A percentile compares a stretch with the other conserved stretches of the same genome.
Evolutionary conservation across 2,888 invertebrate genomes (phyloP).

Genomic region (Ectemnius continuus): DNA sequence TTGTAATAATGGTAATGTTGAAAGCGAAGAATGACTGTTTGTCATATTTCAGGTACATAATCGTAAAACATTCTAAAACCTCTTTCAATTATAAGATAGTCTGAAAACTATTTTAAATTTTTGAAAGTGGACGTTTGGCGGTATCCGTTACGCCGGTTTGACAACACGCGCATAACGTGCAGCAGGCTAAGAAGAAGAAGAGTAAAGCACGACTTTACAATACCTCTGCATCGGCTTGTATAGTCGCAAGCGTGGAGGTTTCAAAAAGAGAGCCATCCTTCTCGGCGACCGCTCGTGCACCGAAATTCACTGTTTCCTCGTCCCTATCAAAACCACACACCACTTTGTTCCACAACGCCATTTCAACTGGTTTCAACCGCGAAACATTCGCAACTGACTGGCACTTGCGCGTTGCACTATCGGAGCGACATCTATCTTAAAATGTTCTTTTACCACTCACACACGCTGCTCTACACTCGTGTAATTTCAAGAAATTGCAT

Average conservation of each 20-base stretch:
- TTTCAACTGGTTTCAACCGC: conserved; percentile 29
- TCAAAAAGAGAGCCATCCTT: conserved; percentile 78
- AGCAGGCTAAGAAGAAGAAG: too few species aligned
- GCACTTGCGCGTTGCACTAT: neutral
- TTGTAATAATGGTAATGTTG: too few species aligned
- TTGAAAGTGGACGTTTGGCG: neutral
- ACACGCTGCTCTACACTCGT: too few species aligned
- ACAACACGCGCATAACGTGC: too few species aligned
- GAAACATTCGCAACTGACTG: neutral
- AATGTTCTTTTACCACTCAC: too few species aligned
- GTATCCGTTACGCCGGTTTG: neutral
- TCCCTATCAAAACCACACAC: conserved; percentile 77
- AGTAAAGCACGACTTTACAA: neutral
- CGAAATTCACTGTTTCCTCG: conserved; percentile 80
- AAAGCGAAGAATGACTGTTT: too few species aligned
- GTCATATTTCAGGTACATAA: too few species aligned
- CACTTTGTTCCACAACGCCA: conserved; percentile 75
- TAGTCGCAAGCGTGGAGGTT: conserved; percentile 78
- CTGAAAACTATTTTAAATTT: too few species aligned
- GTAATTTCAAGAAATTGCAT: too few species aligned
- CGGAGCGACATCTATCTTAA: too few species aligned
- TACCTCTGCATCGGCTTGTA: conserved; percentile 62
- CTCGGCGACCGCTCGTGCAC: conserved; percentile 77
- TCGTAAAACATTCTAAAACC: too few species aligned
- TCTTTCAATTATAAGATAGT: neutral